phyloP scores from a whole-genome alignment of 2,888 invertebrate genomes.

The Polia nebulosa region DNA sequence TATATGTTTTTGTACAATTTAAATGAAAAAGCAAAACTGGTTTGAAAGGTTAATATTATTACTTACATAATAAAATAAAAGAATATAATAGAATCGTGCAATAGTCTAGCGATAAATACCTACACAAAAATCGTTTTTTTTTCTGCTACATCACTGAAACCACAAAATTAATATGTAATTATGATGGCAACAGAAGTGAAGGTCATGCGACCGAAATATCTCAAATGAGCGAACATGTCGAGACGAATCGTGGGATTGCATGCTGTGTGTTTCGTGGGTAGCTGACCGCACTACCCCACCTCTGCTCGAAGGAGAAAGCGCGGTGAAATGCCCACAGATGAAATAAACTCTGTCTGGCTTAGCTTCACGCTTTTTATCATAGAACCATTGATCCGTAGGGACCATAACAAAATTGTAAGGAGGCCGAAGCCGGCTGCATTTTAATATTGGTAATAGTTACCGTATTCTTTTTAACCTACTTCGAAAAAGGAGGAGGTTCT shows the following conservation, averaged over 20 bases:
- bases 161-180: background rate
- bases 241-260: slow-evolving; percentile 4
- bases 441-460: background rate
- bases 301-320: slow-evolving; percentile 66
- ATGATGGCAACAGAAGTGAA: background rate
- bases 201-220: background rate
- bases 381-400: background rate
- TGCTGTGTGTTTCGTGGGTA: slow-evolving; percentile 27
- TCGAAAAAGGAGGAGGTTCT: too few species aligned
- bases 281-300: slow-evolving; percentile 55
- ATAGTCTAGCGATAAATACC: background rate
- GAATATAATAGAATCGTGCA: background rate
- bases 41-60: slow-evolving; percentile 11
- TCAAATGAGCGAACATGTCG: background rate
- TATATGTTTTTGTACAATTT: background rate
- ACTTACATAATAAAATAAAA: slow-evolving; percentile 1
- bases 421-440: background rate
- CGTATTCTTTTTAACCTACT: too few species aligned
- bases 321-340: slow-evolving; percentile 65
- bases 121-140: background rate
- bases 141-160: background rate
- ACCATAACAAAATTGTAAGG: slow-evolving; percentile 12
- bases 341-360: slow-evolving; percentile 49
- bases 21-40: background rate
- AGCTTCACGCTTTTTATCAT: slow-evolving; percentile 41